Evolutionary conservation across 2,888 invertebrate genomes (phyloP).

Genomic region (Tanypteryx hageni): DNA sequence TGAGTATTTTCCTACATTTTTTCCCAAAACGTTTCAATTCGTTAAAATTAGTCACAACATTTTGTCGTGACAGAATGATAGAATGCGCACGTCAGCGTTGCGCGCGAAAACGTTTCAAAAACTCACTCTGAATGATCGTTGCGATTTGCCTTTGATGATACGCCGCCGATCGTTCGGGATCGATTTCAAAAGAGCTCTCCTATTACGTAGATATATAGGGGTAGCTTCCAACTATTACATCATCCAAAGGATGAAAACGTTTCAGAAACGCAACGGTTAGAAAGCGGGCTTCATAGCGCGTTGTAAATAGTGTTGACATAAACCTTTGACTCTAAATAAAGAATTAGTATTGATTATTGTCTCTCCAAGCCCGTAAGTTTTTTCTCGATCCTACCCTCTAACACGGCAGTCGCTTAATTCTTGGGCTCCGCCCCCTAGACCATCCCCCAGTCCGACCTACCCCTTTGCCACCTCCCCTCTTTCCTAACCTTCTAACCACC

Average conservation of each 20-base stretch:
- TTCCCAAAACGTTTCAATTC: too few species aligned
- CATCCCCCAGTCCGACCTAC: neutral
- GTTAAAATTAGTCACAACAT: too few species aligned
- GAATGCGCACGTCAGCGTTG: too few species aligned
- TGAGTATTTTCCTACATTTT: too few species aligned
- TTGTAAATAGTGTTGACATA: neutral
- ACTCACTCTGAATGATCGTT: too few species aligned
- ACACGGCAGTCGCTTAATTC: constrained; percentile 26
- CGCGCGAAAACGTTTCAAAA: too few species aligned
- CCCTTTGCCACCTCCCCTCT: neutral
- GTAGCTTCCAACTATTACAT: too few species aligned
- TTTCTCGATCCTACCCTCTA: neutral
- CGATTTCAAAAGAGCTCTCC: too few species aligned
- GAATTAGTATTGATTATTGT: constrained; percentile 35
- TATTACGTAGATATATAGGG: too few species aligned
- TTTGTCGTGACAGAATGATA: too few species aligned
- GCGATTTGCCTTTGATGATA: too few species aligned
- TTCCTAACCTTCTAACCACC: neutral
- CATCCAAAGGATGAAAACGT: neutral
- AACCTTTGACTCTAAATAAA: neutral
- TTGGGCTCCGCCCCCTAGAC: neutral
- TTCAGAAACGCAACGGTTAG: neutral
- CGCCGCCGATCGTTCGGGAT: too few species aligned
- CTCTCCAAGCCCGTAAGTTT: neutral
- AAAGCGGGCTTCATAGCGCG: neutral